These are phyloP conservation scores for Siphlonurus alternatus DNA, from an alignment of 2,888 invertebrate species.

Conservation along the genomic window DNA sequence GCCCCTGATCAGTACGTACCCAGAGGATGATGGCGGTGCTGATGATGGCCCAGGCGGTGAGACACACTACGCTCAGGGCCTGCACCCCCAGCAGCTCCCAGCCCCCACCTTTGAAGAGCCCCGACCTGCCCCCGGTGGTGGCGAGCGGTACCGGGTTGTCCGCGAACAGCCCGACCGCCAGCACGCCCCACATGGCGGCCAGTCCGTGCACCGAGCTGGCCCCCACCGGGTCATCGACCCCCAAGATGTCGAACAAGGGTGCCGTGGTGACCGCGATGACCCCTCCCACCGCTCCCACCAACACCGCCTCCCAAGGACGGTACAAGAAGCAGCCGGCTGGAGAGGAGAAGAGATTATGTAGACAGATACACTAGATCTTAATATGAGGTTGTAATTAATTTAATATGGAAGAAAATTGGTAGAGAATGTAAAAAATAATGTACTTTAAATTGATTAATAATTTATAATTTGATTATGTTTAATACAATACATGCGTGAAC, in stretches of 20 bases:
- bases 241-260: slow-evolving; percentile 58
- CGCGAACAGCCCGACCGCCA: slow-evolving; percentile 80
- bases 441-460: no score
- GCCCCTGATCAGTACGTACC: no score
- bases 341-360: not conserved
- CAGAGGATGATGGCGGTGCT: slow-evolving; percentile 58
- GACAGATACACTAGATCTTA: not conserved
- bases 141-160: slow-evolving; percentile 65
- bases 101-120: slow-evolving; percentile 54
- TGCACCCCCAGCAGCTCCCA: slow-evolving; percentile 82
- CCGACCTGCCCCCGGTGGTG: slow-evolving; percentile 43
- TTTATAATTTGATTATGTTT: no score
- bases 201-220: slow-evolving; percentile 71
- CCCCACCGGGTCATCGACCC: slow-evolving; percentile 82
- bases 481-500: no score
- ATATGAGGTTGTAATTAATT: not conserved
- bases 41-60: slow-evolving; percentile 54
- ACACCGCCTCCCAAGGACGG: slow-evolving; percentile 67
- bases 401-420: not conserved
- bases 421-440: no score
- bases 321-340: slow-evolving; percentile 72
- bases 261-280: slow-evolving; percentile 49
- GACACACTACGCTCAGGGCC: slow-evolving; percentile 48
- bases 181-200: slow-evolving; percentile 45
- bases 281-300: slow-evolving; percentile 68